A percentile compares a stretch with the other conserved stretches of the same genome.
Conservation (phyloP, 2,113 vertebrate genomes). For the Amia ocellicauda region DNA sequence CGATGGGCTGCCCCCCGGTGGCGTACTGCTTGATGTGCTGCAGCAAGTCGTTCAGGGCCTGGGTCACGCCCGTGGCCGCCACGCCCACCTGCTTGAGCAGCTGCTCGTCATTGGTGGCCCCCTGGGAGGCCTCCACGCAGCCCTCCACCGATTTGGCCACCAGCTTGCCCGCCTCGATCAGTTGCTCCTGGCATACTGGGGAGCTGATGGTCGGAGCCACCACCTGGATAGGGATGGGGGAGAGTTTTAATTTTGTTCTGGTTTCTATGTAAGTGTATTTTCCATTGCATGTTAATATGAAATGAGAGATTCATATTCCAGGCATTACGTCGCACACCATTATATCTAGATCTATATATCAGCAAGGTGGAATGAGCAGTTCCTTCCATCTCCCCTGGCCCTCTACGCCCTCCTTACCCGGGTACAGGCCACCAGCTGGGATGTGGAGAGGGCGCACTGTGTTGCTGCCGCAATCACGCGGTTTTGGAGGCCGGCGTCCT, state of each 20-base stretch:
- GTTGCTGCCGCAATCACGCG: slow-evolving; percentile 92
- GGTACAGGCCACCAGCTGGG: slow-evolving; percentile 94
- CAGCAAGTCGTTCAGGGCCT: slow-evolving; percentile 91
- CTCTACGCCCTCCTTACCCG: slow-evolving; percentile 73
- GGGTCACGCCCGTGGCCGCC: slow-evolving; percentile 86
- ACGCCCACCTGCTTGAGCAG: slow-evolving; percentile 90
- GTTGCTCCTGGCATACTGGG: slow-evolving; percentile 92
- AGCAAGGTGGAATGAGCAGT: no score
- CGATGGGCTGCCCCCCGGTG: slow-evolving; percentile 80
- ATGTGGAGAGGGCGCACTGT: slow-evolving; percentile 93
- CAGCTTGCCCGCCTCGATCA: slow-evolving; percentile 88
- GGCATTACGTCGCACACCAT: no score
- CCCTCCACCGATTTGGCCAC: slow-evolving; percentile 94
- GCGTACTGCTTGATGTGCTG: slow-evolving; percentile 93
- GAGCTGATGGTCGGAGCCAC: slow-evolving; percentile 96
- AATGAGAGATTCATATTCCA: no score
- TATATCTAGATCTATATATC: no score
- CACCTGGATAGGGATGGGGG: slow-evolving; percentile 64
- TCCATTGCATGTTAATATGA: background rate
- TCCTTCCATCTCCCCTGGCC: no score
- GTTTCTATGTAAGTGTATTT: background rate
- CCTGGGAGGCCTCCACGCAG: slow-evolving; percentile 87
- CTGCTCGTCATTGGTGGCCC: slow-evolving; percentile 81
- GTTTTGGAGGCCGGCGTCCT: slow-evolving; percentile 83
- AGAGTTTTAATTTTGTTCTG: background rate